Percentiles rank a stretch among this genome's conserved stretches.
Conservation (phyloP, 2,113 vertebrate species). For the Scalopus aquaticus region DNA sequence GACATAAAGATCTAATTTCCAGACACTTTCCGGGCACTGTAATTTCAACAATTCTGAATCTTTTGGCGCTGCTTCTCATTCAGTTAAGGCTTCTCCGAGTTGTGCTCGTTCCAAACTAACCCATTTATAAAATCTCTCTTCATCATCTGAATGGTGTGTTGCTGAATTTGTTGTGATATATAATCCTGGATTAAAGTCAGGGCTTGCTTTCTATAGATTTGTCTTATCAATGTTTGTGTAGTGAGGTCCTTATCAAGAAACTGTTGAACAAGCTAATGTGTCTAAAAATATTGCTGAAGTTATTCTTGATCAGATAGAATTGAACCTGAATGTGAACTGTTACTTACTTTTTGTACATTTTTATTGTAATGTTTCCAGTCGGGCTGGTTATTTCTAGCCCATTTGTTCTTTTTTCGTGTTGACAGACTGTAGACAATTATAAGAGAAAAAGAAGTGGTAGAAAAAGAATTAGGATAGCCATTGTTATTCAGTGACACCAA, state of each 20-base stretch:
- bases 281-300: slow-evolving; percentile 68
- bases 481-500: slow-evolving; percentile 45
- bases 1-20: slow-evolving; percentile 66
- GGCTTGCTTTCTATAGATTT: slow-evolving; percentile 74
- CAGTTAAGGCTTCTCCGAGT: slow-evolving; percentile 77
- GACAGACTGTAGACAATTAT: slow-evolving; percentile 46
- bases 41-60: slow-evolving; percentile 81
- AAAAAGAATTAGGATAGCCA: slow-evolving; percentile 66
- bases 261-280: slow-evolving; percentile 76
- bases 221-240: slow-evolving; percentile 76
- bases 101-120: slow-evolving; percentile 71
- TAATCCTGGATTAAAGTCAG: slow-evolving; percentile 77
- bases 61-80: slow-evolving; percentile 75
- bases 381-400: slow-evolving; percentile 61
- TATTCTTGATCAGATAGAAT: slow-evolving; percentile 67
- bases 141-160: slow-evolving; percentile 73
- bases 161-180: slow-evolving; percentile 79
- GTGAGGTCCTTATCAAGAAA: slow-evolving; percentile 75
- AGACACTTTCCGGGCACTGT: slow-evolving; percentile 79
- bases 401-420: slow-evolving; percentile 56
- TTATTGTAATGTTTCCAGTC: slow-evolving; percentile 71
- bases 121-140: slow-evolving; percentile 78
- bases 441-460: background rate
- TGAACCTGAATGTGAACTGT: slow-evolving; percentile 76
- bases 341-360: slow-evolving; percentile 79